Conservation (phyloP, 2,888 invertebrate genomes). For the Neoascia interrupta region DNA sequence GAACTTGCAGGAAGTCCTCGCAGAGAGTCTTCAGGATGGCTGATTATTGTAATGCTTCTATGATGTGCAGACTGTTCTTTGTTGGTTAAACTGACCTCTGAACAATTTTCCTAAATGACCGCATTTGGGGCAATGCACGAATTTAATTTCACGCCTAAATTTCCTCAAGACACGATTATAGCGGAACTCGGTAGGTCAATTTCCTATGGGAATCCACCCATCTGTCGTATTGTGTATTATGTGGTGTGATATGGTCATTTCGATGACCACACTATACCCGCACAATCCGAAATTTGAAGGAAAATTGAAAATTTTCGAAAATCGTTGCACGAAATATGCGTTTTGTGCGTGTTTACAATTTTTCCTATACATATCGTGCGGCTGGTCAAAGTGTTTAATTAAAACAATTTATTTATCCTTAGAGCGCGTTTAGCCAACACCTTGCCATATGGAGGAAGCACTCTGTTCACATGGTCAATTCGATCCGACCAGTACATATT, state of each 20-base stretch:
- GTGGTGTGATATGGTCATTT: constrained; percentile 33
- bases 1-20: too few relatives aligned
- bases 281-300: constrained; percentile 22
- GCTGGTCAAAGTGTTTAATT: constrained; percentile 5
- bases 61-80: too few relatives aligned
- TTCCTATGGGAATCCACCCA: constrained; percentile 31
- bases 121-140: not conserved
- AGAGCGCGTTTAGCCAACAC: constrained; percentile 38
- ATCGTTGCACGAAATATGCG: not conserved
- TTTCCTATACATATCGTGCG: not conserved
- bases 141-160: constrained; percentile 45
- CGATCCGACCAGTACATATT: constrained; percentile 37
- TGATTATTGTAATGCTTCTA: too few relatives aligned
- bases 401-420: constrained; percentile 25
- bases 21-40: too few relatives aligned
- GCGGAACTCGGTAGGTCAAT: not conserved
- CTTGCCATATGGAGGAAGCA: constrained; percentile 34
- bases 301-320: constrained; percentile 12
- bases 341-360: constrained; percentile 21
- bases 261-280: constrained; percentile 37
- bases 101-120: constrained; percentile 29
- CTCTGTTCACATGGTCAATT: not conserved
- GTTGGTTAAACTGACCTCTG: constrained; percentile 6
- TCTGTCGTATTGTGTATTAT: constrained; percentile 19
- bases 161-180: not conserved